Evolutionary conservation across 1,140 invertebrate species (phyloP), one percentile per base, ranked within the genome.

Genomic region (Medauroidea extradentata): DNA sequence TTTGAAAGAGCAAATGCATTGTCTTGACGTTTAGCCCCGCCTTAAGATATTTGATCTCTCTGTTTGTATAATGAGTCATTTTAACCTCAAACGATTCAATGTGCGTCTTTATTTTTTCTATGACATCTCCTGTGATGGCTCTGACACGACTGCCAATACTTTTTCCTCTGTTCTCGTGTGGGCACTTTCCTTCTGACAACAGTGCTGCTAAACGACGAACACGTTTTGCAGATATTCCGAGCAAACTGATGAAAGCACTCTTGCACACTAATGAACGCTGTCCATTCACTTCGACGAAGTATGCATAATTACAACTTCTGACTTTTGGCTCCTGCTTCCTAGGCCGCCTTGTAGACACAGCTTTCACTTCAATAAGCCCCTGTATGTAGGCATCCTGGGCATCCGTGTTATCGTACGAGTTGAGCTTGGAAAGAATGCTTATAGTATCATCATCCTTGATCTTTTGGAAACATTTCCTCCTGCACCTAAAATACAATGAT

Each of bases 21-120:
- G 41, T 63, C 43, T 62, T 53, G 16, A 62, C 52, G 61, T 58
- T 63, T 18, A 62, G 48, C 29, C 51, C 39, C 29, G 21, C 41
- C 38, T 41, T 24, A 3, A 51, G 58, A 59, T 56, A 59, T 39
- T 48, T 53, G 13, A 43, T 11, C 51, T 59, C 24, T 19, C 43
- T 61, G 38, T 16, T 24, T 18, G 43, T 38, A 52, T 60, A 61
- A 25, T 52, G 60, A 48, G 50, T 53, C 39, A 21, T 34, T 54
- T 59, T 59, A 29, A 53, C 34, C 23, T 29, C 49, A 58, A 61
- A 61, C 16, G 34, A 60, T 42, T 42, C 16, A 14, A 61, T 60
- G 51, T 61, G n/a, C 50, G 43, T 27, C 27, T 50, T 38, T 39
- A 43, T 61, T 60, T 42, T 34, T 29, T n/a, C n/a, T 60, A 11